These are phyloP conservation scores for Caretta caretta DNA, from an alignment of 2,113 vertebrate species.

Conservation along the genomic window DNA sequence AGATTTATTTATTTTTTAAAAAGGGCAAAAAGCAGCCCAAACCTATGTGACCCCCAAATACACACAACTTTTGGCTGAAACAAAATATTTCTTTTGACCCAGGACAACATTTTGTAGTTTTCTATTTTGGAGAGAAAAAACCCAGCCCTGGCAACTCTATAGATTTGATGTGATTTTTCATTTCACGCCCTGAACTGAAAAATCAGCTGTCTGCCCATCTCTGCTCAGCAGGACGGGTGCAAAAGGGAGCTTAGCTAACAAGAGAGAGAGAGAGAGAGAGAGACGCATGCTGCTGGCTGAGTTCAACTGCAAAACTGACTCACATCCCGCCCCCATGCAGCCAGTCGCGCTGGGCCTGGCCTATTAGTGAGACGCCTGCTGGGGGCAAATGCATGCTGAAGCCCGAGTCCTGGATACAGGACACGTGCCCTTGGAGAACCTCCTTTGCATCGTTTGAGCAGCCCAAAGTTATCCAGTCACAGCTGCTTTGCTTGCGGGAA, in stretches of 20 bases:
- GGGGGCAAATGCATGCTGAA: background rate
- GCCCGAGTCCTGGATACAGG: background rate
- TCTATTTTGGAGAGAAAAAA: background rate
- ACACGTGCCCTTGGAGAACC: background rate
- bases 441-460: background rate
- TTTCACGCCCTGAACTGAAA: background rate
- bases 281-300: background rate
- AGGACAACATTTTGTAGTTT: background rate
- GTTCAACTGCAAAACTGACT: background rate
- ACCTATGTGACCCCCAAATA: background rate
- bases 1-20: too few species aligned
- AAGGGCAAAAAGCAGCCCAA: background rate
- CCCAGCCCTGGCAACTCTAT: background rate
- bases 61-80: background rate
- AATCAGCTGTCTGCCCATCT: background rate
- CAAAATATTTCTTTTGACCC: background rate
- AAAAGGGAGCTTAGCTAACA: background rate
- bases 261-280: too few species aligned
- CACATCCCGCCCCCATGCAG: background rate
- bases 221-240: background rate
- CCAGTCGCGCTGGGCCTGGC: background rate
- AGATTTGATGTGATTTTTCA: background rate
- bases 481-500: background rate
- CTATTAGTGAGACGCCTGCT: background rate
- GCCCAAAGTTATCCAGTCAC: background rate